Evolutionary conservation across 2,888 invertebrate species (phyloP).

Genomic region (Drosophila picticornis): DNA sequence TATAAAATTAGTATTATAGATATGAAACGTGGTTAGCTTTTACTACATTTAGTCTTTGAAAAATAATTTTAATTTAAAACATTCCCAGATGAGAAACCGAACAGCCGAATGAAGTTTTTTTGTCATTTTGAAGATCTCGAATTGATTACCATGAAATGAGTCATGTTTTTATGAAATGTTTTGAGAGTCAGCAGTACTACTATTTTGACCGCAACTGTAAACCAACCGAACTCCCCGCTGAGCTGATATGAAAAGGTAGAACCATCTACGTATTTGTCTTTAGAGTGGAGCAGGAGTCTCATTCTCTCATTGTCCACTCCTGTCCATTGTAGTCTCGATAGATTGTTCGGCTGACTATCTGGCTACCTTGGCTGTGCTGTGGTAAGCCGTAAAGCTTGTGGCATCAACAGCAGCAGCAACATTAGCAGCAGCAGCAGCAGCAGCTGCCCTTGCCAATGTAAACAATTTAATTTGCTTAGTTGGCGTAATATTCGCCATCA

Average conservation of each 20-base stretch:
- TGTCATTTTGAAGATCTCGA: not conserved
- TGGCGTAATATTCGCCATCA: constrained; percentile 79
- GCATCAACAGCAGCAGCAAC: constrained; percentile 10
- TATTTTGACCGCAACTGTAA: not conserved
- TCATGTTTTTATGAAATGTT: not conserved
- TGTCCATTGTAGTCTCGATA: constrained; percentile 61
- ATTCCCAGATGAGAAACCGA: not conserved
- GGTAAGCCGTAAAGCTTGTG: constrained; percentile 27
- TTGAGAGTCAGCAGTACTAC: not conserved
- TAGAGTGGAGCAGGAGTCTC: constrained; percentile 19
- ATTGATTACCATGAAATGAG: not conserved
- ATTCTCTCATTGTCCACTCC: constrained; percentile 36
- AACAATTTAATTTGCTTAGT: constrained; percentile 81
- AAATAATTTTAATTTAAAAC: too few relatives aligned
- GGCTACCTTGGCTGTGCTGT: constrained; percentile 50
- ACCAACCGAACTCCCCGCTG: not conserved
- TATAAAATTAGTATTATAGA: not conserved
- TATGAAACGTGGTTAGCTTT: too few relatives aligned
- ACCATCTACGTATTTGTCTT: constrained; percentile 61
- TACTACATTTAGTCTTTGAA: too few relatives aligned
- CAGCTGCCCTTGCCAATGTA: constrained; percentile 59
- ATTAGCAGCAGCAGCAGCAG: constrained; percentile 7
- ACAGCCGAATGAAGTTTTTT: not conserved
- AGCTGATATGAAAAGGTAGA: constrained; percentile 44
- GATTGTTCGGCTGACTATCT: constrained; percentile 11